phyloP scores from a whole-genome alignment of 2,797 vertebrate species.

The Pitangus sulphuratus region DNA sequence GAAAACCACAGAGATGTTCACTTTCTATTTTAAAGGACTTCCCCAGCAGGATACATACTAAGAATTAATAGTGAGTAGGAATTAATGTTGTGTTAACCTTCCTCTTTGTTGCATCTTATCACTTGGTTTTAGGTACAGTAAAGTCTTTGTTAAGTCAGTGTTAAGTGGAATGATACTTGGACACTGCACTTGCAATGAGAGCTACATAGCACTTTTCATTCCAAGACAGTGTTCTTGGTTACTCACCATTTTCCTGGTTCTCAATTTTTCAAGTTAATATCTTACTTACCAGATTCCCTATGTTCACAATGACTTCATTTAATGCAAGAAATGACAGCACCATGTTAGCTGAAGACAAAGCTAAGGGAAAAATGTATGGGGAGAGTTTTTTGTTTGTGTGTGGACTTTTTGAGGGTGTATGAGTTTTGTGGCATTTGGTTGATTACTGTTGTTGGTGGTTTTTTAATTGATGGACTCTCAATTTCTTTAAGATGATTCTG shows the following conservation, averaged over 20 bases:
- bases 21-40: background rate
- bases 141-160: background rate
- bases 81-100: background rate
- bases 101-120: background rate
- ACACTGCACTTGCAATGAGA: background rate
- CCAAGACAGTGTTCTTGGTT: background rate
- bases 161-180: background rate
- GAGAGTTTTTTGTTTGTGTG: background rate
- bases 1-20: background rate
- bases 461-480: background rate
- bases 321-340: background rate
- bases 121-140: background rate
- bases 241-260: background rate
- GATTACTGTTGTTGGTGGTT: too few relatives aligned
- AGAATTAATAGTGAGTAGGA: background rate
- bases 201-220: background rate
- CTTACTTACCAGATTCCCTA: background rate
- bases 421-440: background rate
- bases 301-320: background rate
- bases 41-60: background rate
- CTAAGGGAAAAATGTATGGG: rapidly evolving
- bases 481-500: background rate
- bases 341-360: background rate
- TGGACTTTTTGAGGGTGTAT: too few relatives aligned
- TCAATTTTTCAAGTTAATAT: background rate